A percentile compares a stretch with the other conserved stretches of the same genome.
Evolutionary conservation across 2,888 invertebrate genomes (phyloP).

Genomic region (Melinaea marsaeus): DNA sequence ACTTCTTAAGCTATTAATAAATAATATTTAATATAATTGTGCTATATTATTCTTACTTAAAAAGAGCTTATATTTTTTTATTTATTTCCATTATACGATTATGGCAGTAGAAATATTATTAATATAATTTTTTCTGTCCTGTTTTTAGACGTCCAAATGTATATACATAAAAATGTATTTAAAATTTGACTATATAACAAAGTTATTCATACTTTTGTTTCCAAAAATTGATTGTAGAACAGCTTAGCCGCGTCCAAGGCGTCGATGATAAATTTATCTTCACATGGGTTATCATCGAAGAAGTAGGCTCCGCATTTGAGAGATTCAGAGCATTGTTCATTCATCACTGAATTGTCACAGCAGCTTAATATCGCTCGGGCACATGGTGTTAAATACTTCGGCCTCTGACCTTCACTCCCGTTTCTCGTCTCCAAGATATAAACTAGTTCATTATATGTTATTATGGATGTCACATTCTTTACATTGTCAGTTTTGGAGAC

Average conservation of each 20-base stretch:
- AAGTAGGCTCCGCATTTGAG: slow-evolving; percentile 84
- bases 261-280: slow-evolving; percentile 75
- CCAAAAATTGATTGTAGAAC: slow-evolving; percentile 55
- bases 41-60: neutral
- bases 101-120: no score
- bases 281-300: slow-evolving; percentile 87
- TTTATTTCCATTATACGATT: no score
- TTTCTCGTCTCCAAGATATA: slow-evolving; percentile 49
- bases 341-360: slow-evolving; percentile 75
- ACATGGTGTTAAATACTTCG: slow-evolving; percentile 76
- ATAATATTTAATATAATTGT: no score
- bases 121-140: no score
- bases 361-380: slow-evolving; percentile 87
- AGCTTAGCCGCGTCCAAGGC: slow-evolving; percentile 73
- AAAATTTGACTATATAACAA: neutral
- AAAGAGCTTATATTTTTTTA: neutral
- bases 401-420: slow-evolving; percentile 38
- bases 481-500: slow-evolving; percentile 46
- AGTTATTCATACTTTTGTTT: slow-evolving; percentile 27
- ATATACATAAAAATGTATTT: no score
- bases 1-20: no score
- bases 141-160: no score
- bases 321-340: slow-evolving; percentile 83
- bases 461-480: slow-evolving; percentile 49
- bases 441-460: slow-evolving; percentile 55